Evolutionary conservation across 2,888 invertebrate genomes (phyloP).

Genomic region (Monopis laevigella): DNA sequence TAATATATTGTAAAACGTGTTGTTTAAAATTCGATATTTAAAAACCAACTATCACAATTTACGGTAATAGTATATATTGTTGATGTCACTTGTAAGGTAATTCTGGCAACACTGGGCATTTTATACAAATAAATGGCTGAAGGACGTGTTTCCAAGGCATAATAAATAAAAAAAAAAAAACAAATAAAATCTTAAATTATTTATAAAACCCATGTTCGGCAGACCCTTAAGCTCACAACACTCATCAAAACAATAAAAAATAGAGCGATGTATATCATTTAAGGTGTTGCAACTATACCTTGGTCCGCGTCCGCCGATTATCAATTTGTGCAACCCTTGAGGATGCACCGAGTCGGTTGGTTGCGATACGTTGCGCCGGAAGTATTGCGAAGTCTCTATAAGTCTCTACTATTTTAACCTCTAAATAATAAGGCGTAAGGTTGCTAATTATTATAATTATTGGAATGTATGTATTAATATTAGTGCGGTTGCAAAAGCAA

Average conservation of each 20-base stretch:
- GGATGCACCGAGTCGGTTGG: constrained; percentile 32
- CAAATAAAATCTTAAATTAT: too few species aligned
- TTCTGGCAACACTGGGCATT: too few species aligned
- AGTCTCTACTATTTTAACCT: neutral
- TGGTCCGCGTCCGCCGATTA: constrained; percentile 58
- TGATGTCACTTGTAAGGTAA: too few species aligned
- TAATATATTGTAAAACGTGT: too few species aligned
- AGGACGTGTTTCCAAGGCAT: too few species aligned
- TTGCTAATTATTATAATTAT: neutral
- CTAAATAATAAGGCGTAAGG: neutral
- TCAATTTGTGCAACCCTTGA: constrained; percentile 44
- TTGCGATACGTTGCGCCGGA: constrained; percentile 9
- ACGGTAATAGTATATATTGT: too few species aligned
- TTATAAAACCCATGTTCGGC: neutral
- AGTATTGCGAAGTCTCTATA: constrained; percentile 1
- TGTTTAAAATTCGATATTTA: too few species aligned
- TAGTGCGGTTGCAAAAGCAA: constrained; percentile 56
- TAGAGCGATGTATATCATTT: constrained; percentile 11
- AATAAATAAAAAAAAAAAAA: too few species aligned
- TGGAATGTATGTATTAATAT: constrained; percentile 44
- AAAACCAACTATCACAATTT: too few species aligned
- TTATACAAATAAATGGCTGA: too few species aligned
- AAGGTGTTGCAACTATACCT: constrained; percentile 6
- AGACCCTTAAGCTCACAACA: neutral
- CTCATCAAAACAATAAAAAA: neutral